Evolutionary conservation across 2,888 invertebrate genomes (phyloP).

Genomic region (Clanis bilineata): DNA sequence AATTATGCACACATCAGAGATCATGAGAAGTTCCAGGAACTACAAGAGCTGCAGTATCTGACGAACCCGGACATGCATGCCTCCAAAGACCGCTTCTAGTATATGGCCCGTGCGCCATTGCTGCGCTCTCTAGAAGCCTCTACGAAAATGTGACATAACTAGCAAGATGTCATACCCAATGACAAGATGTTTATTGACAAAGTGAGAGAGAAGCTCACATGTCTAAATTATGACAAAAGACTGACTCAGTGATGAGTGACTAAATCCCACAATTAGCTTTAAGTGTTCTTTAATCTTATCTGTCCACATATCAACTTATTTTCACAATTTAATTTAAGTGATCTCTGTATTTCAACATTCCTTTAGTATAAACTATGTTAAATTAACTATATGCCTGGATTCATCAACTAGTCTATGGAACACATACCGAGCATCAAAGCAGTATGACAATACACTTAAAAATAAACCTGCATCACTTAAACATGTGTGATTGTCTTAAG

Average conservation of each 20-base stretch:
- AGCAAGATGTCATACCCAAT: conserved; percentile 34
- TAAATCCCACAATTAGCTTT: conserved; percentile 22
- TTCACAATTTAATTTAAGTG: conserved; percentile 24
- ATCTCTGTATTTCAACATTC: conserved; percentile 40
- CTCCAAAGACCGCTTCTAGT: conserved; percentile 95
- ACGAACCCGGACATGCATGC: conserved; percentile 88
- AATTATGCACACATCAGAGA: conserved; percentile 98
- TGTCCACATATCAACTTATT: conserved; percentile 48
- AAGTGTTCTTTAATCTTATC: conserved; percentile 21
- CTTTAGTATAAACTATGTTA: conserved; percentile 30
- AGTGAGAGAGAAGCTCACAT: no score
- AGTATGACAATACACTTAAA: not conserved
- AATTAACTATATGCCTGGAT: not conserved
- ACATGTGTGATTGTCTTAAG: no score
- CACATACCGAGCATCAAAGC: not conserved
- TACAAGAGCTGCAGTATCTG: conserved; percentile 94
- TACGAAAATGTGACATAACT: conserved; percentile 76
- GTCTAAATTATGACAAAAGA: conserved; percentile 50
- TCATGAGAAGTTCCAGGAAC: conserved; percentile 95
- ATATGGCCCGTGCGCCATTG: conserved; percentile 81
- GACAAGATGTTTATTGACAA: conserved; percentile 51
- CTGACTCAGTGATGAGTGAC: conserved; percentile 52
- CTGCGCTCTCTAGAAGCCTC: conserved; percentile 77
- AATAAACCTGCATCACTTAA: no score
- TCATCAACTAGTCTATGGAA: not conserved